phyloP scores from a whole-genome alignment of 2,113 vertebrate species.

The Argyrosomus japonicus region DNA sequence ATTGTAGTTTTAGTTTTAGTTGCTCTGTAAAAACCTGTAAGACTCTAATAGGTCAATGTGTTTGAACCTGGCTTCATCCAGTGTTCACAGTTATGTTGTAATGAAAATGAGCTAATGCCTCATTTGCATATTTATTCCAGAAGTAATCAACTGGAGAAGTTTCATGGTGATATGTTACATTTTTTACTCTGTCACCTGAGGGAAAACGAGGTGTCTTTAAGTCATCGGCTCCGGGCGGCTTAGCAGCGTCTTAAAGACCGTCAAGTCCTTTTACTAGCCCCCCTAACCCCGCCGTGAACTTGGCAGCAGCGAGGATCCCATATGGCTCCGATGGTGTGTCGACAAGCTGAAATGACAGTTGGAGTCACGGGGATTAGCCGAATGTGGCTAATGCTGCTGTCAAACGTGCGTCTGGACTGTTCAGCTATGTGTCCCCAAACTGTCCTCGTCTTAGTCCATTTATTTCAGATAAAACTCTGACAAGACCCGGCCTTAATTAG shows the following conservation, averaged over 20 bases:
- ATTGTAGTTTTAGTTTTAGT: too few species aligned
- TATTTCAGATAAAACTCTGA: constrained; percentile 10
- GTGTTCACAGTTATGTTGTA: too few species aligned
- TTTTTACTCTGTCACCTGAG: background rate
- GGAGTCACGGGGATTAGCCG: constrained; percentile 43
- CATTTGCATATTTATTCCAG: too few species aligned
- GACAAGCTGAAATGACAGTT: constrained; percentile 42
- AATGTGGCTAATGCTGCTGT: constrained; percentile 37
- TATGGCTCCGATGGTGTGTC: constrained; percentile 9
- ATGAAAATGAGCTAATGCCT: too few species aligned
- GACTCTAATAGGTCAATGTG: too few species aligned
- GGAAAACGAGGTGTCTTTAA: constrained; percentile 20
- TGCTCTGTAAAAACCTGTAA: too few species aligned
- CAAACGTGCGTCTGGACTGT: constrained; percentile 21
- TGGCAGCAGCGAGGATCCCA: constrained; percentile 30
- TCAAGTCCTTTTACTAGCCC: constrained; percentile 8
- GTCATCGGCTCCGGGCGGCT: constrained; percentile 22
- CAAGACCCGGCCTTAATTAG: too few species aligned
- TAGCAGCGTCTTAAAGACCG: constrained; percentile 1
- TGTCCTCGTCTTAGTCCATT: constrained; percentile 10
- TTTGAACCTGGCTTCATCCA: too few species aligned
- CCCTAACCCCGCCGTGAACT: constrained; percentile 5
- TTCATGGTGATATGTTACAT: too few species aligned
- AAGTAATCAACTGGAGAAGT: too few species aligned
- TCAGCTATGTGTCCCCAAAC: constrained; percentile 28